Percentiles rank a stretch among this genome's conserved stretches.
Conservation (phyloP, 2,888 invertebrate species). For the Eristalis tenax region DNA sequence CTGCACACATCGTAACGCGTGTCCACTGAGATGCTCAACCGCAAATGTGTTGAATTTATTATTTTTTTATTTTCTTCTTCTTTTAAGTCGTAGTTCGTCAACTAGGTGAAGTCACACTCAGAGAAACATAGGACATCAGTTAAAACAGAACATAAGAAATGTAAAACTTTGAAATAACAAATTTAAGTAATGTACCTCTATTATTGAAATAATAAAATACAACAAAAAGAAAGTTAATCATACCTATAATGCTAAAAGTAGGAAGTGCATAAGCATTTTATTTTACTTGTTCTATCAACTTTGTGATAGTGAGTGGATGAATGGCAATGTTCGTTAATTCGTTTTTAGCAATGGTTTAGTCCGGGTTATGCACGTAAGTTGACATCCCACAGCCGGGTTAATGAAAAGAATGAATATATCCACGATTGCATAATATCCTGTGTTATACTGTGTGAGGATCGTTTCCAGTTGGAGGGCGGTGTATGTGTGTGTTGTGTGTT, state of each 20-base stretch:
- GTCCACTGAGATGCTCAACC: constrained; percentile 39
- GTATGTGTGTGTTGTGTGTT: no score
- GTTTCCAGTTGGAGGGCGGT: no score
- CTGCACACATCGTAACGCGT: neutral
- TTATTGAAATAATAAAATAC: constrained; percentile 47
- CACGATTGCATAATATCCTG: no score
- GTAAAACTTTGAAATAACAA: constrained; percentile 11
- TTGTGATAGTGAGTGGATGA: neutral
- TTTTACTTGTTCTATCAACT: neutral
- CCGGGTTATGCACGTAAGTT: no score
- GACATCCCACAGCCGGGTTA: no score
- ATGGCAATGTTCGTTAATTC: no score
- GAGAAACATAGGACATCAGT: constrained; percentile 15
- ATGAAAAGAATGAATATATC: no score
- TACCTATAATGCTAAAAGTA: constrained; percentile 20
- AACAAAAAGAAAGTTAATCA: constrained; percentile 34
- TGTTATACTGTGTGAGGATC: no score
- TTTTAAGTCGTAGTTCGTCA: constrained; percentile 57
- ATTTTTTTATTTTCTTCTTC: neutral
- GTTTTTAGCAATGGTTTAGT: no score
- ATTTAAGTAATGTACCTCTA: constrained; percentile 60
- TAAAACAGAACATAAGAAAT: constrained; percentile 10
- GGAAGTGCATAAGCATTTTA: neutral
- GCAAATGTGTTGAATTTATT: neutral
- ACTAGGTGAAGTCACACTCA: constrained; percentile 45